Conservation (phyloP, 2,113 vertebrate species). For the Oplegnathus fasciatus region DNA sequence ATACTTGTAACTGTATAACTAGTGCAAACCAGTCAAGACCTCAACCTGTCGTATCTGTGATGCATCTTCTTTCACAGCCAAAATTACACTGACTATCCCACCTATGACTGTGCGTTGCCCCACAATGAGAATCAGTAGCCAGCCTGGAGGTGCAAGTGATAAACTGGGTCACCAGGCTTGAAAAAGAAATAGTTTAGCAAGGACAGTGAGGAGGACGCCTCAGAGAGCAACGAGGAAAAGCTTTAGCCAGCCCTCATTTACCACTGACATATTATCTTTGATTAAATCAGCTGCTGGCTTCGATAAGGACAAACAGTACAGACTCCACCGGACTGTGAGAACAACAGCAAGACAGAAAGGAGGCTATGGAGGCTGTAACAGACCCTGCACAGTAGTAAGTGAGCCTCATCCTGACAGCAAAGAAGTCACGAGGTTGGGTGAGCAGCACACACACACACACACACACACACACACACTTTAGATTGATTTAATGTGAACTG, state of each 20-base stretch:
- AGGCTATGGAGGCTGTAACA: not conserved
- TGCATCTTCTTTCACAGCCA: not conserved
- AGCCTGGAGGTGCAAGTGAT: not conserved
- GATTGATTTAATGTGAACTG: constrained; percentile 50
- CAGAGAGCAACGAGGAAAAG: not conserved
- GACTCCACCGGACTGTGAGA: not conserved
- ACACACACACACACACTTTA: constrained; percentile 17
- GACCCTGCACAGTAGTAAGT: not conserved
- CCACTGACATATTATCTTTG: not conserved
- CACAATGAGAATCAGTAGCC: not conserved
- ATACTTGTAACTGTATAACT: not conserved
- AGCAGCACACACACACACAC: constrained; percentile 11
- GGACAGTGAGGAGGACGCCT: not conserved
- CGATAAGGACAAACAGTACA: not conserved
- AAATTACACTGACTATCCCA: too few species aligned
- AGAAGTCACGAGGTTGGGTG: not conserved
- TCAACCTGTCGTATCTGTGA: not conserved
- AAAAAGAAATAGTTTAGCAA: not conserved
- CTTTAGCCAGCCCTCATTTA: not conserved
- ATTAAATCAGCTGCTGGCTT: constrained; percentile 12
- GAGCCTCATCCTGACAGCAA: constrained; percentile 7
- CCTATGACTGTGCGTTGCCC: too few species aligned
- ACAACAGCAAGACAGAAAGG: not conserved
- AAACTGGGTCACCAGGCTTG: not conserved
- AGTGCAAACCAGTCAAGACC: not conserved